phyloP scores from a whole-genome alignment of 2,113 vertebrate genomes.

The Leptodactylus fuscus region DNA sequence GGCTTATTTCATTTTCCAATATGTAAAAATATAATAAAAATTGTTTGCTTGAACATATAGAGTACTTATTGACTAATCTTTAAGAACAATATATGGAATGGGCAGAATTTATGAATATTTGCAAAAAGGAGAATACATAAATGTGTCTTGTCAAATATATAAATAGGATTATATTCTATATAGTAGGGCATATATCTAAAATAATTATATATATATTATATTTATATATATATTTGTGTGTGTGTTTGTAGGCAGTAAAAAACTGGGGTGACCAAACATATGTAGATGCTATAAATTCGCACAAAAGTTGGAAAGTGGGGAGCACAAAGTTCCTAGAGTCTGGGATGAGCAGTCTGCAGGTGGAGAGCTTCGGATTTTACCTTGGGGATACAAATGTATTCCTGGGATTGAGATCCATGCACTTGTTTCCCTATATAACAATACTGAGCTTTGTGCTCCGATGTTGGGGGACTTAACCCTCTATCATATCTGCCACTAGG shows the following conservation, averaged over 20 bases:
- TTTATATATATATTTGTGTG: no score
- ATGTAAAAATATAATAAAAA: not conserved
- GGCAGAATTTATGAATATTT: no score
- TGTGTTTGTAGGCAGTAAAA: not conserved
- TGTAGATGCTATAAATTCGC: not conserved
- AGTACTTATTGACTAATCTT: no score
- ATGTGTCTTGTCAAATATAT: no score
- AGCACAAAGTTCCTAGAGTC: not conserved
- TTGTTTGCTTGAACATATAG: no score
- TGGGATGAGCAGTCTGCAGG: not conserved
- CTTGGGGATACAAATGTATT: not conserved
- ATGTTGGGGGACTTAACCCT: not conserved
- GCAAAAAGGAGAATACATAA: no score
- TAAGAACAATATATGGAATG: no score
- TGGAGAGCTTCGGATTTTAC: not conserved
- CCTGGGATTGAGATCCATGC: not conserved
- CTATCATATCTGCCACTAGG: not conserved
- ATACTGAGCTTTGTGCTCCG: not conserved
- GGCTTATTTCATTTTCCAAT: not conserved
- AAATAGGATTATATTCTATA: no score
- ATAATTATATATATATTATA: no score
- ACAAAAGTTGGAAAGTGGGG: no score
- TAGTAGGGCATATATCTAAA: no score
- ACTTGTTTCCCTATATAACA: constrained; percentile 21
- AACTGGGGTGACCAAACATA: not conserved